Conservation (phyloP, 1,140 invertebrate genomes). For the Drosophila subobscura region DNA sequence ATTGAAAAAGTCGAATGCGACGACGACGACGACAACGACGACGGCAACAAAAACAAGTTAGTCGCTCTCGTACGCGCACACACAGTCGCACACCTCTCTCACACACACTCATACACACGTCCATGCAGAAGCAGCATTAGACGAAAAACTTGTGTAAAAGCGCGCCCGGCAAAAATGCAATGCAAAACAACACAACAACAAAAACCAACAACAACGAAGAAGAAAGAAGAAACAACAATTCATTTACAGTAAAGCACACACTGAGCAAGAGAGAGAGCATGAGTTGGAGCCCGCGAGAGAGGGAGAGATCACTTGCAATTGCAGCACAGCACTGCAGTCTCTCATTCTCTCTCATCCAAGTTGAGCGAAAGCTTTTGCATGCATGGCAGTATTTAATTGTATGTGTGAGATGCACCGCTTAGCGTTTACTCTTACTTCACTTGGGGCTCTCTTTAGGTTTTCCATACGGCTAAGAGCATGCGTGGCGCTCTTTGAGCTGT, state of each 20-base stretch:
- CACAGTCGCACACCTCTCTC: slow-evolving; percentile 10
- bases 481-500: slow-evolving; percentile 7
- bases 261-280: slow-evolving; percentile 15
- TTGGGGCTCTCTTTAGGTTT: slow-evolving; percentile 7
- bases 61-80: slow-evolving; percentile 40
- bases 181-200: slow-evolving; percentile 37
- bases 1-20: slow-evolving; percentile 83
- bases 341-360: neutral
- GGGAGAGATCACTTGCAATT: slow-evolving; percentile 70
- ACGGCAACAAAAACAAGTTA: slow-evolving; percentile 75
- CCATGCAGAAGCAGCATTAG: slow-evolving; percentile 33
- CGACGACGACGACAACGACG: slow-evolving; percentile 32
- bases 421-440: slow-evolving; percentile 2
- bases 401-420: slow-evolving; percentile 17
- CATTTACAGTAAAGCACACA: slow-evolving; percentile 67
- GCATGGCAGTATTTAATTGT: neutral
- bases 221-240: slow-evolving; percentile 29
- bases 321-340: slow-evolving; percentile 33
- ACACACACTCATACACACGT: slow-evolving; percentile 9
- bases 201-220: no score
- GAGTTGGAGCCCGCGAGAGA: slow-evolving; percentile 3
- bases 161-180: slow-evolving; percentile 77
- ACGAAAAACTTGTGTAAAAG: slow-evolving; percentile 68
- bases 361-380: slow-evolving; percentile 33
- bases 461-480: slow-evolving; percentile 8